Base-by-base conservation (phyloP, 2,888 invertebrate genomes). In the Ochlodes sylvanus region DNA sequence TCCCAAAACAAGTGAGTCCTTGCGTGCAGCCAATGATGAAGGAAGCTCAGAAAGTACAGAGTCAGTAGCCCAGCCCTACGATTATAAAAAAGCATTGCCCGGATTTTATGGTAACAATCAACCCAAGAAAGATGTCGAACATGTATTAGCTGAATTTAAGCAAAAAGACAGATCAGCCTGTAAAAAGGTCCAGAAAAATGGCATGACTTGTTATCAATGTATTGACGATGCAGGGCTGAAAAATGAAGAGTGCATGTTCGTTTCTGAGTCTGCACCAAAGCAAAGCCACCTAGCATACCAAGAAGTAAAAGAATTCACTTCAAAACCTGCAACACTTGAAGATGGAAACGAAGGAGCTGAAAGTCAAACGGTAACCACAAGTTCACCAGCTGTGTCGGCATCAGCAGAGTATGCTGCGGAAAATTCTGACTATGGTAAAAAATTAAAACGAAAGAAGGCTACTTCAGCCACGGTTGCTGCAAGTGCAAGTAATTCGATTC, bases 171-270 rank as follows among this genome's bases (percentile, higher is more conserved):
- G 96, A 74, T 95, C 96, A 32, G 90, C 95, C 9, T 97, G 97
- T 81, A 95, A 96, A 78, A 96, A 96, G 82, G 94, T 96, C 0
- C 93, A 94, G 71, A 96, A 95, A 77, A 95, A 96, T 74, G 95
- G 96, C 50, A 96, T 97, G 96, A 96, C 96, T 0, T 97, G 97
- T 80, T 97, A 95, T 81, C 94, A 95, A 74, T 97, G 97, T 80
- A 87, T 95, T 4, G 96, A 96, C 77, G 94, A 95, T 73, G 94
- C 94, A 61, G 96, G 96, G 0, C 90, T 95, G 61, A 95, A 96
- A 82, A 95, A 96, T 77, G 97, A 97, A 84, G 97, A 97, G 83
- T 97, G 97, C 80, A 96, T 96, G 95, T 97, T 95, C 84, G 94
- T 96, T 9, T 95, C 96, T 0, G 95, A 95, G 76, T 95, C 95